A percentile compares a stretch with the other conserved stretches of the same genome.
Conservation (phyloP, 2,797 vertebrate genomes). For the Triplophysa bombifrons region DNA sequence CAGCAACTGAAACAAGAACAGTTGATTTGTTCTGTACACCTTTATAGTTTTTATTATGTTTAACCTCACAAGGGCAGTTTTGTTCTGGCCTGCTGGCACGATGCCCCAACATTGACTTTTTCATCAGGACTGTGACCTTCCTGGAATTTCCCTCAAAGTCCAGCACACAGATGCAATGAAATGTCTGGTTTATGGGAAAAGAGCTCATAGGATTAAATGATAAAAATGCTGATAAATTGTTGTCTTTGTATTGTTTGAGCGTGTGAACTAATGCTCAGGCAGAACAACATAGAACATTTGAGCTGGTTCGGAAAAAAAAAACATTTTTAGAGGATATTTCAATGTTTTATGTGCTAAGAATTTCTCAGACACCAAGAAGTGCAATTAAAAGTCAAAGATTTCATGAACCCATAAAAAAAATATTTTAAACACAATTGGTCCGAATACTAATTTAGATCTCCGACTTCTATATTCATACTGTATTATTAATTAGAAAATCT, state of each 20-base stretch:
- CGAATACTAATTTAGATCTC: no score
- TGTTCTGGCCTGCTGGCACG: conserved; percentile 25
- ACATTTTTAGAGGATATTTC: no score
- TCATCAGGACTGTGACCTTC: conserved; percentile 33
- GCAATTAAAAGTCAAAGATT: no score
- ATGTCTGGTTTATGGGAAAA: conserved; percentile 39
- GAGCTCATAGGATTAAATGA: background rate
- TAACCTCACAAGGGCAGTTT: conserved; percentile 10
- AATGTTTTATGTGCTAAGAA: no score
- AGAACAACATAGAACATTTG: background rate
- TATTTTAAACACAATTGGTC: no score
- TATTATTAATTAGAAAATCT: no score
- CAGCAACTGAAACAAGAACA: conserved; percentile 31
- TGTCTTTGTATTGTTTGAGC: background rate
- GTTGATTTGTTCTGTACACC: conserved; percentile 13
- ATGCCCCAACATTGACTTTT: conserved; percentile 7
- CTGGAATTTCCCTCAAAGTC: conserved; percentile 36
- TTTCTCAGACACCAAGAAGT: no score
- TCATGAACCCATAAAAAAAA: no score
- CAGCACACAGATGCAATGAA: background rate
- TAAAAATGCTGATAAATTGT: background rate
- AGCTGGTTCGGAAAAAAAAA: background rate
- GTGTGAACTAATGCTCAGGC: background rate
- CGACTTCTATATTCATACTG: no score
- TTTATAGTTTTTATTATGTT: conserved; percentile 4